Percentiles rank a stretch among this genome's conserved stretches.
These are phyloP conservation scores for Salmo trutta DNA, from an alignment of 2,797 vertebrate genomes.

Conservation along the genomic window DNA sequence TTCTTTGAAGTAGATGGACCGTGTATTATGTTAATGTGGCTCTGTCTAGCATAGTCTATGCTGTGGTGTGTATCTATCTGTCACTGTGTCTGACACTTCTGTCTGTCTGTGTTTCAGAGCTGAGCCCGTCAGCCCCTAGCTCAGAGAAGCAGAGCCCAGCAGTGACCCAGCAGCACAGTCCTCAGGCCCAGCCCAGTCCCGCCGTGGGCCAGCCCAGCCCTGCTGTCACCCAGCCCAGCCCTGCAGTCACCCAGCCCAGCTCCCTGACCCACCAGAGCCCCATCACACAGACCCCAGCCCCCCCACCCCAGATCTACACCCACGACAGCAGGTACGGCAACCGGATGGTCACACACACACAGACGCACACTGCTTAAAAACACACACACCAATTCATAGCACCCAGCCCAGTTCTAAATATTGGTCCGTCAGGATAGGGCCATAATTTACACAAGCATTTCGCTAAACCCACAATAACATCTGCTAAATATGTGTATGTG, in stretches of 20 bases:
- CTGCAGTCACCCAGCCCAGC: conserved; percentile 43
- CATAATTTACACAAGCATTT: neutral
- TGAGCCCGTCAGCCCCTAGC: conserved; percentile 88
- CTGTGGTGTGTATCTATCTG: neutral
- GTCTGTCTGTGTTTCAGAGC: conserved; percentile 73
- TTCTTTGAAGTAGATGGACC: neutral
- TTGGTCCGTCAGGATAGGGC: neutral
- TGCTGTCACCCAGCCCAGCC: conserved; percentile 58
- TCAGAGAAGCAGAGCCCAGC: conserved; percentile 96
- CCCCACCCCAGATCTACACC: conserved; percentile 86
- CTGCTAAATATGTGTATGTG: too few relatives aligned
- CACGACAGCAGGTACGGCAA: conserved; percentile 89
- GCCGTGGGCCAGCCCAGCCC: conserved; percentile 54
- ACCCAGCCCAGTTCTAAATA: neutral
- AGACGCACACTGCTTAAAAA: neutral
- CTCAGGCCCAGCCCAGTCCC: conserved; percentile 79
- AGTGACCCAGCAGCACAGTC: conserved; percentile 89
- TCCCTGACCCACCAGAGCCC: conserved; percentile 84
- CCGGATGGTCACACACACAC: neutral
- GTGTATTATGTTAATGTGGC: neutral
- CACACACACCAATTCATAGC: neutral
- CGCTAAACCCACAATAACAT: too few relatives aligned
- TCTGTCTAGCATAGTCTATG: neutral
- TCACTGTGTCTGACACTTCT: neutral
- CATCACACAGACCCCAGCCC: conserved; percentile 72